Percentiles rank a stretch among this genome's conserved stretches.
These are phyloP conservation scores for Hormaphis cornu DNA, from an alignment of 1,140 invertebrate genomes.

Conservation along the genomic window DNA sequence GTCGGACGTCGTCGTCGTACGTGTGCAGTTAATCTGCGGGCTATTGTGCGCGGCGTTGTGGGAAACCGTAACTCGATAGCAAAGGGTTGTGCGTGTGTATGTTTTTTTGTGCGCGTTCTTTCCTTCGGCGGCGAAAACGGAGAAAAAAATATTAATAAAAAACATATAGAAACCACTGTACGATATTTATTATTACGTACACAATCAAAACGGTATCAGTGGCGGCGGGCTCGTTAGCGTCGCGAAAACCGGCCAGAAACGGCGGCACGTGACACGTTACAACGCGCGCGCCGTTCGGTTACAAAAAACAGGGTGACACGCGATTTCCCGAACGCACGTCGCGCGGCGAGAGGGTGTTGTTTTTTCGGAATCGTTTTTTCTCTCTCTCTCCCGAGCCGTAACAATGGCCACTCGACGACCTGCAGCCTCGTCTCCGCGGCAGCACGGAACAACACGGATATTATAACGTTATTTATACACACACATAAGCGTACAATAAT, in stretches of 20 bases:
- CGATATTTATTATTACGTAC: neutral
- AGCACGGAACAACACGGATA: no score
- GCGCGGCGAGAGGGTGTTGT: neutral
- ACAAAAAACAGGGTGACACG: neutral
- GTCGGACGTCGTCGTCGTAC: neutral
- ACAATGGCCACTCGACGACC: neutral
- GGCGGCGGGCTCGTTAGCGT: slow-evolving; percentile 21
- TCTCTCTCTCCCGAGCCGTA: neutral
- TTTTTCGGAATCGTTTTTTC: neutral
- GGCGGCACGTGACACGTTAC: neutral
- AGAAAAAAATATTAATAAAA: neutral
- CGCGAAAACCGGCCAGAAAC: neutral
- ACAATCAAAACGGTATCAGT: slow-evolving; percentile 29
- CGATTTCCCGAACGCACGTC: neutral
- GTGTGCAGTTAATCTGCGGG: neutral
- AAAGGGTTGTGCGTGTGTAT: neutral
- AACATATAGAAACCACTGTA: neutral
- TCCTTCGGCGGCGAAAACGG: neutral
- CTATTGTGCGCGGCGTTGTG: slow-evolving; percentile 9
- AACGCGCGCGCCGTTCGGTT: neutral
- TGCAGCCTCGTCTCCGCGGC: no score
- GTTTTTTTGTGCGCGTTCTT: neutral
- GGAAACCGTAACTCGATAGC: slow-evolving; percentile 25
- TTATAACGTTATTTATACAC: no score
- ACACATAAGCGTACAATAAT: no score